Evolutionary conservation across 2,888 invertebrate species (phyloP), one percentile per base, ranked within the genome.

Genomic region (Agonopterix subpropinquella): DNA sequence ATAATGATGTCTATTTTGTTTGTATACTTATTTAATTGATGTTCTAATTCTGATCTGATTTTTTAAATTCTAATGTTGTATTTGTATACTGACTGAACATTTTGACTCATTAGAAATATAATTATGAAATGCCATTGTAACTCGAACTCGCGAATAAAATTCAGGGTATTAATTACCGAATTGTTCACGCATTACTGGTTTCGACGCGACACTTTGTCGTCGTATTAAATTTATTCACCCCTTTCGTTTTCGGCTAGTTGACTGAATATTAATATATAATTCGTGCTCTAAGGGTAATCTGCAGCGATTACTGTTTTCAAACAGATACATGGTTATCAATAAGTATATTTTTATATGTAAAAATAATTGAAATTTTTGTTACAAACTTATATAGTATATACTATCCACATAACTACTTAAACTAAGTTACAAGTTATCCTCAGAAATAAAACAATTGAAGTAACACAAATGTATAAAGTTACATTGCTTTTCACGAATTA

Each of bases 141-240:
- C 9, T 42, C 11, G 4, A 28, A 54, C 55, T 53, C 53, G 53
- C 53, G 35, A 54, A 57, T 54, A 44, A 51, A 53, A 65, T 64
- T 61, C 65, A 53, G 61, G 62, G 59, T 83, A 86, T 87, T 85
- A 86, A 87, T 86, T 84, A 84, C 77, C 68, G 67, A 68, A 77
- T 85, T 78, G 73, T 80, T 78, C 78, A 83, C 80, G 84, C 76
- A 62, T 77, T 71, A 67, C 77, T 80, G 80, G 67, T 59, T 69
- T 50, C 69, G 78, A 78, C 79, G 80, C 79, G 78, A 73, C 73
- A 74, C 70, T 71, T 60, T 63, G 61, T 64, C 56, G 58, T 57
- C 53, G 56, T 57, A 61, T 64, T 61, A 72, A 76, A 78, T 78
- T 73, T 82, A 85, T 84, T 84, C 86, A 85, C 84, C 86, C 81